Base-by-base conservation (phyloP, 2,797 vertebrate genomes). In the Acipenser transmontanus region DNA sequence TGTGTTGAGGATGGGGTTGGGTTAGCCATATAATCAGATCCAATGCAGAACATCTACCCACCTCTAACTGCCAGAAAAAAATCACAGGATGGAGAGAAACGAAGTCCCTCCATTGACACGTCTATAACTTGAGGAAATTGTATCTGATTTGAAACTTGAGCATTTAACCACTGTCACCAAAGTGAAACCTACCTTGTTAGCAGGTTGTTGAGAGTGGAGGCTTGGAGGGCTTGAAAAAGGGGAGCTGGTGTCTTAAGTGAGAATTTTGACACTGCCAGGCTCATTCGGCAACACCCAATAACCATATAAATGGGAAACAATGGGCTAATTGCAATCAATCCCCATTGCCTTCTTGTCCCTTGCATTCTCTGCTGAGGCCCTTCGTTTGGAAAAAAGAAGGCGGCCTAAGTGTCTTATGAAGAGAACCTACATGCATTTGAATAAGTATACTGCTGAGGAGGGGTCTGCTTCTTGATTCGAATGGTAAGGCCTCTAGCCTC, bases 261-360 rank as follows among this genome's bases (percentile, higher is more conserved):
- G 91, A 89, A 92, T 83, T 84, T 85, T 72, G 79, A 87, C 85
- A 71, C 83, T 68, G 73, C 10, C 78, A 71, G 75, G 70, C 77
- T 74, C 69, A 65, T 80, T 80, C 71, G 77, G 67, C 78, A 76
- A 70, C 77, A 72, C 74, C 85, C 87, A 88, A 91, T 93, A 90
- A 90, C 91, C 90, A 89, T 91, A 92, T 83, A 91, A 94, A 93
- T 84, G 76, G 82, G 75, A 74, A 76, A 86, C 86, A 89, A 91
- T 70, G 68, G 81, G 13, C 72, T 82, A 82, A 87, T 89, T 83
- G 84, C 85, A 88, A 91, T 90, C 80, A 77, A 69, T 67, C 76
- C 73, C 77, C 74, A 76, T 71, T 84, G 71, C 76, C 76, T 56
- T 70, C 74, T 68, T 78, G 78, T 78, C 79, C 75, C 81, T 51